phyloP scores from a whole-genome alignment of 2,113 vertebrate genomes.

The Nerophis ophidion region DNA sequence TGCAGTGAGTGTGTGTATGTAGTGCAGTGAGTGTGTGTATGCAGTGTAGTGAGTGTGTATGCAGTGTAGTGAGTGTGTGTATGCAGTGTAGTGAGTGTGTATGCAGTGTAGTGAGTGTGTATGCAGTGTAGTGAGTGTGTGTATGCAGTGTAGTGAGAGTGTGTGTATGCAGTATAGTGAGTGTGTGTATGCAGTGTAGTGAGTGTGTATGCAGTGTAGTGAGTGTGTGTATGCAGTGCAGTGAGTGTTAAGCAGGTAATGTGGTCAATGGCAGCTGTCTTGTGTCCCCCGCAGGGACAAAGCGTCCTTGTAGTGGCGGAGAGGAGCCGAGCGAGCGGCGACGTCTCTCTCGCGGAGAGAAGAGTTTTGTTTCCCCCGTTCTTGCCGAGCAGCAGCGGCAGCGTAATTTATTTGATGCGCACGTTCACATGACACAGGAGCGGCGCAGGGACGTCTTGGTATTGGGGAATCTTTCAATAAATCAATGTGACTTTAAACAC shows the following conservation, averaged over 20 bases:
- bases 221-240: slow-evolving; percentile 29
- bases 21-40: no score
- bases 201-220: no score
- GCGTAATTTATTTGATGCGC: slow-evolving; percentile 60
- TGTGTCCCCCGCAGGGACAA: slow-evolving; percentile 63
- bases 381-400: slow-evolving; percentile 15
- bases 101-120: no score
- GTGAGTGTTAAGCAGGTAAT: slow-evolving; percentile 78
- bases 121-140: no score
- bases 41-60: no score
- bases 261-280: slow-evolving; percentile 71
- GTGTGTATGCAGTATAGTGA: no score
- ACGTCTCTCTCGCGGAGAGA: slow-evolving; percentile 38
- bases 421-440: slow-evolving; percentile 51
- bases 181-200: no score
- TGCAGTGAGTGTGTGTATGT: no score
- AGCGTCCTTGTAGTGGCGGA: slow-evolving; percentile 63
- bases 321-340: slow-evolving; percentile 38
- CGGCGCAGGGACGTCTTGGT: slow-evolving; percentile 71
- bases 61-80: no score
- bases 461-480: slow-evolving; percentile 84
- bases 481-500: slow-evolving; percentile 84
- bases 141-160: no score
- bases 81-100: no score
- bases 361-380: slow-evolving; percentile 27